Evolutionary conservation across 2,888 invertebrate genomes (phyloP), one percentile per base, ranked within the genome.

Genomic region (Gymnoscelis rufifasciata): DNA sequence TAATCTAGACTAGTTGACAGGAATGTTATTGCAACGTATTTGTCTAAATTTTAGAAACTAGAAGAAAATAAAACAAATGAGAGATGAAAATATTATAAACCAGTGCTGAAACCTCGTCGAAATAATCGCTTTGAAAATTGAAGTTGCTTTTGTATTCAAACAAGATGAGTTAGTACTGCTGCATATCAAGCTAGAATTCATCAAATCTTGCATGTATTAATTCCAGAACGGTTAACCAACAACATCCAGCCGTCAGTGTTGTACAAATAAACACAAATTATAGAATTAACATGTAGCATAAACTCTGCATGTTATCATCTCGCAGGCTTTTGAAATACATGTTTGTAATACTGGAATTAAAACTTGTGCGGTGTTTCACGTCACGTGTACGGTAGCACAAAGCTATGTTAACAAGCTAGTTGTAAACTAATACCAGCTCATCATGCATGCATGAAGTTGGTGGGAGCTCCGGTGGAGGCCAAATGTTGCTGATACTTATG

Each of bases 401-500:
- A 78, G 79, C 61, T 73, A 76, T 74, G 74, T 68, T 65, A 71
- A 68, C 67, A 67, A 72, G 68, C 56, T 56, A 71, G 69, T 69
- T 68, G 61, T 52, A 60, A 77, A 79, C 79, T 82, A 79, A 79
- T 80, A 77, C 68, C 59, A 63, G 64, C 68, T 79, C 78, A 83
- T 83, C 73, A 68, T 60, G 72, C 71, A 81, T 79, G 81, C 81
- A 76, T 72, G 73, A 79, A 83, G 74, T 79, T 72, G 47, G 55
- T 51, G 54, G 51, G 52, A 51, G 50, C 30, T n/a, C n/a, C 13
- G 12, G 38, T 44, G 41, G 45, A 47, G 40, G 51, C 56, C 51
- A 53, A 58, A 56, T 58, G 57, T 56, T 54, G 47, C 54, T 52
- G 24, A 46, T 52, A 58, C 19, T 19, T 51, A 51, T 39, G 57